Conservation (phyloP, 2,797 vertebrate genomes). For the Selene dorsalis region DNA sequence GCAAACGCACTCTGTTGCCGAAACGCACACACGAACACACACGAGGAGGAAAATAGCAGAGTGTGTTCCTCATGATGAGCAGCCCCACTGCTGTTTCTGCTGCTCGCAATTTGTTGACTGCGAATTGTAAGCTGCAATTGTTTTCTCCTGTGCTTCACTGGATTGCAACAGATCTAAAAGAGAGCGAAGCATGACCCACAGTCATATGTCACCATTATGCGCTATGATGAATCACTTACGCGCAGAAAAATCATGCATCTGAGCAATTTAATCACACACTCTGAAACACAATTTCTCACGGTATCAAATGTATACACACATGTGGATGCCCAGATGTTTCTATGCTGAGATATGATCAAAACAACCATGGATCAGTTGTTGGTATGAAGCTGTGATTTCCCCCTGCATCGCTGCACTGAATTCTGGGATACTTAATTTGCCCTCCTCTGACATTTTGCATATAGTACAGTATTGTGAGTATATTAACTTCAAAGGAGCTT, state of each 20-base stretch:
- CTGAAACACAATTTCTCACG: constrained; percentile 42
- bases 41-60: constrained; percentile 50
- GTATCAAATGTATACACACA: constrained; percentile 49
- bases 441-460: constrained; percentile 16
- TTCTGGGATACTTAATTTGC: background rate
- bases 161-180: constrained; percentile 51
- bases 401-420: constrained; percentile 15
- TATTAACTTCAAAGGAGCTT: background rate
- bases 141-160: constrained; percentile 54
- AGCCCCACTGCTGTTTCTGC: constrained; percentile 43
- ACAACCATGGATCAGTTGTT: constrained; percentile 31
- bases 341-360: constrained; percentile 32
- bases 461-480: background rate
- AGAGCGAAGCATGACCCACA: constrained; percentile 50
- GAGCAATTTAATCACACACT: constrained; percentile 61
- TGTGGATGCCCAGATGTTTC: constrained; percentile 54
- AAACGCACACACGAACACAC: constrained; percentile 40
- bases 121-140: constrained; percentile 66
- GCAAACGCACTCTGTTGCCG: constrained; percentile 44
- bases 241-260: constrained; percentile 51
- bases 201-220: constrained; percentile 53
- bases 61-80: constrained; percentile 50
- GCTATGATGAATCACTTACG: constrained; percentile 46
- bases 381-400: constrained; percentile 18
- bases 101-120: constrained; percentile 36